Conservation (phyloP, 2,888 invertebrate species). For the Synanthedon myopaeformis region DNA sequence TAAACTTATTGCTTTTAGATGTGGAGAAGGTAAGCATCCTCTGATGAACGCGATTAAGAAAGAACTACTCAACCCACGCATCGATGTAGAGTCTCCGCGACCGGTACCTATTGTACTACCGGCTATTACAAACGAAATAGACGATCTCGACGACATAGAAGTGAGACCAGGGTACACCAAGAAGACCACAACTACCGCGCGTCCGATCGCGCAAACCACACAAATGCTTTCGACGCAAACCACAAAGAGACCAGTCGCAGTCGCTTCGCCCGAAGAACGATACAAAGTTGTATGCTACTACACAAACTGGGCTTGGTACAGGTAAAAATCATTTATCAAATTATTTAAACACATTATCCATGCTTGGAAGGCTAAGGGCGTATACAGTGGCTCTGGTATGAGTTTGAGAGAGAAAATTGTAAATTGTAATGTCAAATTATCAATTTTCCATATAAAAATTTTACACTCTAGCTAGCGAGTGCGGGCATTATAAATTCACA, state of each 20-base stretch:
- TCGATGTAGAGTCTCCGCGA: conserved; percentile 23
- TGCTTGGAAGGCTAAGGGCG: too few relatives aligned
- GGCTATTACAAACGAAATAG: conserved; percentile 33
- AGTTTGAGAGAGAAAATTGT: too few relatives aligned
- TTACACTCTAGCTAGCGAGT: too few relatives aligned
- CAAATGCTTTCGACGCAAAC: conserved; percentile 23
- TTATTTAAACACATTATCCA: too few relatives aligned
- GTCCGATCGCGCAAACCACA: conserved; percentile 13
- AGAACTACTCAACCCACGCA: conserved; percentile 69
- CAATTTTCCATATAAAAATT: too few relatives aligned
- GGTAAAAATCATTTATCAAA: conserved; percentile 24
- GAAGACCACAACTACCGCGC: conserved; percentile 16
- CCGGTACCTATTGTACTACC: conserved; percentile 11
- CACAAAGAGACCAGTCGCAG: conserved; percentile 24
- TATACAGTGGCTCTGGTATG: too few relatives aligned
- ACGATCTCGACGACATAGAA: conserved; percentile 55
- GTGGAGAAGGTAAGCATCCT: conserved; percentile 85
- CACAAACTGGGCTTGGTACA: conserved; percentile 95
- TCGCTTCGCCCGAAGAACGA: conserved; percentile 26
- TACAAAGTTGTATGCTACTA: conserved; percentile 92
- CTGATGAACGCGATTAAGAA: conserved; percentile 81
- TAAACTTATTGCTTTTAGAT: conserved; percentile 46
- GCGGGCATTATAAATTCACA: too few relatives aligned
- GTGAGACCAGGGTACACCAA: conserved; percentile 32
- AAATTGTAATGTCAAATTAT: too few relatives aligned